Evolutionary conservation across 64 coral and sea anemone genomes (phyloP), one percentile per base, ranked within the genome.

Genomic region (Anthopleura sola): DNA sequence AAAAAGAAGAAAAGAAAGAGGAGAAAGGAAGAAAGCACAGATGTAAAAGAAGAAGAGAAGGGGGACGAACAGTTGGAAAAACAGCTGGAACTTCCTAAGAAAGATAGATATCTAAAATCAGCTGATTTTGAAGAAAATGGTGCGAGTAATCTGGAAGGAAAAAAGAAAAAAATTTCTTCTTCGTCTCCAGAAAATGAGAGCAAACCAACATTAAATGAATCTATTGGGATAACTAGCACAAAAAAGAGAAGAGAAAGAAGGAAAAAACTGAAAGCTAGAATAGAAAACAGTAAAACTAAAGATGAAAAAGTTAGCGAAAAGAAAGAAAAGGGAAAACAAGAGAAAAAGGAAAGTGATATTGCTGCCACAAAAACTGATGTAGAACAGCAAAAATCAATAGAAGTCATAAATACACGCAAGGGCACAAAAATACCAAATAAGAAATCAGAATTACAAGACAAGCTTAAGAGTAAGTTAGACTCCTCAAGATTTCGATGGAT

Each of bases 401-500:
- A 14, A 14, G 55, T 56, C 0, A 75, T 26, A 44, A 37, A 75
- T 55, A 40, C 82, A 11, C 13, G 47, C 34, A 76, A 32, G 44
- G 10, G 26, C 15, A 28, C 23, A 20, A 44, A 7, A 24, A 24
- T n/a, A 19, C 34, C 51, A 26, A 49, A 23, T 19, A 83, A 60
- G 26, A 90, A 84, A 60, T 78, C 64, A 66, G 82, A 46, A 55
- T 76, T 99, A 33, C 75, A 92, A 68, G 93, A 99, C 55, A 99
- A 95, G 49, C 83, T 99, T 71, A 89, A 86, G 49, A 87, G 82
- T 55, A 94, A 92, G 85, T 75, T 99, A 48, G 97, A 99, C 62
- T 89, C 93, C 82, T 94, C 93, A 47, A 88, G 90, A 36, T 99
- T 99, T 50, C 84, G 97, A 39, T 95, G 93, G 93, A 99, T 99